A percentile compares a stretch with the other conserved stretches of the same genome.
phyloP scores from a whole-genome alignment of 2,797 vertebrate genomes.

The Champsocephalus esox region DNA sequence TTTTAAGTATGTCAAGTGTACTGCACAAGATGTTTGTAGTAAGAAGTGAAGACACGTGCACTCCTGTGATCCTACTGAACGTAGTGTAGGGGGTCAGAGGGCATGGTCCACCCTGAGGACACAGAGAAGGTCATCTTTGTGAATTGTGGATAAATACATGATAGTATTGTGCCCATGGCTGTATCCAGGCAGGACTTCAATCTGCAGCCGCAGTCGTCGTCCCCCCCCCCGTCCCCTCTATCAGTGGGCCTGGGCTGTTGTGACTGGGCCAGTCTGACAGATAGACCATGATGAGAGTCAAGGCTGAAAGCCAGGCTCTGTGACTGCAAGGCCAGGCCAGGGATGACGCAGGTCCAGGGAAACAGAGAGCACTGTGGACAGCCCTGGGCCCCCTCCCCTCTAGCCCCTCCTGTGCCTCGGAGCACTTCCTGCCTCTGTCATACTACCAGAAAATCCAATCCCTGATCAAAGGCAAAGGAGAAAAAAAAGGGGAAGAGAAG shows the following conservation, averaged over 20 bases:
- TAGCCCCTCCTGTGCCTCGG: constrained; percentile 61
- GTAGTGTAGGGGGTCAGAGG: constrained; percentile 48
- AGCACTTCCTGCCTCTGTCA: constrained; percentile 84
- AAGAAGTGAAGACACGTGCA: constrained; percentile 13
- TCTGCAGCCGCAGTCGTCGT: constrained; percentile 31
- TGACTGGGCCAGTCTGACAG: constrained; percentile 70
- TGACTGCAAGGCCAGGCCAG: constrained; percentile 65
- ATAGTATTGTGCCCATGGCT: constrained; percentile 58
- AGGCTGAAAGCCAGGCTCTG: constrained; percentile 78
- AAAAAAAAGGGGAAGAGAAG: constrained; percentile 65
- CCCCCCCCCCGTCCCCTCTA: constrained; percentile 33
- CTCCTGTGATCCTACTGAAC: constrained; percentile 41
- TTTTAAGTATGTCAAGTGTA: background rate
- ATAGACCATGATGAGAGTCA: constrained; percentile 70
- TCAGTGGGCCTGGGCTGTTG: constrained; percentile 57
- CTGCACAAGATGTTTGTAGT: constrained; percentile 1
- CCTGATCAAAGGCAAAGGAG: constrained; percentile 82
- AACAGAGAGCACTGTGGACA: constrained; percentile 75
- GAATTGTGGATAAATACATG: constrained; percentile 64
- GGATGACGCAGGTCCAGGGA: constrained; percentile 74
- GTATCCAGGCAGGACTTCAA: constrained; percentile 58
- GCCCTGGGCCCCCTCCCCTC: constrained; percentile 50
- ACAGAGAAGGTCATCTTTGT: constrained; percentile 64
- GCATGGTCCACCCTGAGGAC: constrained; percentile 54
- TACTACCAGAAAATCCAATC: constrained; percentile 81